Evolutionary conservation across 1,140 invertebrate genomes (phyloP), one percentile per base, ranked within the genome.

Genomic region (Drosophila pseudoobscura): DNA sequence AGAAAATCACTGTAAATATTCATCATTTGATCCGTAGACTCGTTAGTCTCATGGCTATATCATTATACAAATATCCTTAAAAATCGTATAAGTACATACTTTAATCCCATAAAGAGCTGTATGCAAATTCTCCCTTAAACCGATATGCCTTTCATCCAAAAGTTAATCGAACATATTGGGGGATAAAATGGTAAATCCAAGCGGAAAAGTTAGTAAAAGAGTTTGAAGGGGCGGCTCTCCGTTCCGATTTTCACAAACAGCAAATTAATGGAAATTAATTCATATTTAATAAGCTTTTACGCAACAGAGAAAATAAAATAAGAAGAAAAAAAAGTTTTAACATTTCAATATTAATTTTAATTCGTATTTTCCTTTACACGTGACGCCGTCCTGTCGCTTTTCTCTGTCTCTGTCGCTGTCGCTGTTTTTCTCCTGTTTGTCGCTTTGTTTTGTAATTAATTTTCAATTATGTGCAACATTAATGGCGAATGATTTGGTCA

Each of bases 251-350:
- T 60, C 66, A 56, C 62, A 76, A 84, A 79, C 75, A 59, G 61
- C 76, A 76, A 71, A 80, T 78, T 87, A 85, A 85, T 87, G 80
- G 74, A 80, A 87, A 85, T 80, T 80, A 80, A 85, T 87, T 80
- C 59, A 85, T 87, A 66, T 80, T 87, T 80, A 87, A 87, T 82
- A 82, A 64, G 80, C 74, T 84, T 68, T 69, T 26, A 29, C 35
- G 46, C 41, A 71, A 47, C 17, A 61, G 39, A 41, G 13, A 20
- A 29, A 53, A 53, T 41, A 35, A 31, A 39, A 52, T 9, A 29
- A 29, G 6, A 29, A 43, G 9, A 35, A 24, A 26, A 29, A 53
- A 52, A 22, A 20, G 39, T 7, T 22, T 17, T n/a, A 43, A 46
- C 41, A 64, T 64, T 43, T 49, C 15, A 49, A 69, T 63, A 64